Base-by-base conservation (phyloP, 2,113 vertebrate genomes). In the Pseudopodoces humilis region DNA sequence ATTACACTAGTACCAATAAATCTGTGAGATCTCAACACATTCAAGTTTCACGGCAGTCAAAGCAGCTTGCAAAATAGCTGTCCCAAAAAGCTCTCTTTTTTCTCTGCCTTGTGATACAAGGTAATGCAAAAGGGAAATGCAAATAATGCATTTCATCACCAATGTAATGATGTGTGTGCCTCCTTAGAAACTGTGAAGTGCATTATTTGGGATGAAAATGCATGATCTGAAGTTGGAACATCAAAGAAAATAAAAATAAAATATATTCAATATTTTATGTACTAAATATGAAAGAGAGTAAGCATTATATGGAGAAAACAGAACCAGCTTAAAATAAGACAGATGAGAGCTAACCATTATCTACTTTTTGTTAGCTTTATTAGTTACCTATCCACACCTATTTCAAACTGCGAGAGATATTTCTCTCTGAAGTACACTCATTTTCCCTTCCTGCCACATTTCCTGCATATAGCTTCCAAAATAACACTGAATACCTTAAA, bases 361-460 rank as follows among this genome's bases (percentile, higher is more conserved):
- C 69, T 70, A 95, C 80, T 86, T 96, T 94, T 60, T 3, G 10
- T 81, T 69, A 88, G 67, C 49, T 86, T 81, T 86, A 80, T 74
- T 62, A 79, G 76, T 94, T 88, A 91, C 59, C 79, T 94, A 72
- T 74, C 65, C 33, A 33, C 31, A 95, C 64, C 84, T 96, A 93
- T 72, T 83, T 47, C 70, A 76, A 82, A 81, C 72, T 65, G 47
- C 22, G 37, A 77, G 46, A 63, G 77, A 74, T 19, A 92, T 95
- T 95, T 95, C 90, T 79, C 39, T 80, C 55, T 74, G 62, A 95
- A 96, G 59, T 84, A 27, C 7, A 53, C 3, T 1, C 41, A 68
- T 95, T 95, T 97, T 94, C 53, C 76, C 37, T 76, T 88, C 71
- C 92, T 92, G 70, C 33, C 82, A 92, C 86, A 85, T 83, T 94